phyloP scores from a whole-genome alignment of 37 sponge, comb jelly and placozoan species.

The Diacarnus erythraeanus region DNA sequence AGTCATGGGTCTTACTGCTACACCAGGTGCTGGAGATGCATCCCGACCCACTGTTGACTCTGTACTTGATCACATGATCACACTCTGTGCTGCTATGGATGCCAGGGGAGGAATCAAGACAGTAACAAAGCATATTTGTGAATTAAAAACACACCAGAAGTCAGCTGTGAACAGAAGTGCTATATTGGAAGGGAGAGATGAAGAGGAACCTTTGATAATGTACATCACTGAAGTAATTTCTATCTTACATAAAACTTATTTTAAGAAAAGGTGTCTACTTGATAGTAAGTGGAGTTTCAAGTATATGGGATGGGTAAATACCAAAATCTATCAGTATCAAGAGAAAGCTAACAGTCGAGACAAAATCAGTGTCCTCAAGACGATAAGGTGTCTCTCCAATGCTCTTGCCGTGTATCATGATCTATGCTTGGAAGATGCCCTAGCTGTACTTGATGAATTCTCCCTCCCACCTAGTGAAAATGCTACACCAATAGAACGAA shows the following conservation, averaged over 20 bases:
- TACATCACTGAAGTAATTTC: slow-evolving; percentile 10
- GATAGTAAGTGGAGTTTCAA: not conserved
- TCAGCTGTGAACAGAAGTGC: slow-evolving; percentile 2
- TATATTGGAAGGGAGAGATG: slow-evolving; percentile 11
- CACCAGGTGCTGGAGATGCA: slow-evolving; percentile 61
- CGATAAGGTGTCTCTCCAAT: slow-evolving; percentile 16
- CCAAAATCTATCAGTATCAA: slow-evolving; percentile 19
- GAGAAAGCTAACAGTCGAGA: slow-evolving; percentile 20
- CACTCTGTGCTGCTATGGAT: slow-evolving; percentile 68
- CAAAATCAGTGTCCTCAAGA: slow-evolving; percentile 8
- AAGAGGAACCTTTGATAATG: slow-evolving; percentile 19
- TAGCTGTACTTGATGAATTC: slow-evolving; percentile 24
- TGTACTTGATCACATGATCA: slow-evolving; percentile 47
- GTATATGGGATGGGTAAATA: slow-evolving; percentile 34
- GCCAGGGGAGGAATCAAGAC: slow-evolving; percentile 45
- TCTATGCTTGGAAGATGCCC: slow-evolving; percentile 33
- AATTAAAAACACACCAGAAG: not conserved
- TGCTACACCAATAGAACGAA: not conserved
- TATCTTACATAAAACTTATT: slow-evolving; percentile 11
- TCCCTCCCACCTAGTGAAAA: not conserved
- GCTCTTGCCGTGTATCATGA: slow-evolving; percentile 26
- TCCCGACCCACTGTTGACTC: slow-evolving; percentile 12
- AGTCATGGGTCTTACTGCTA: slow-evolving; percentile 73
- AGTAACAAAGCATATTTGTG: slow-evolving; percentile 36
- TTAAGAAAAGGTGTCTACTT: not conserved